Evolutionary conservation across 2,113 vertebrate genomes (phyloP).

Genomic region (Aegotheles bennettii): DNA sequence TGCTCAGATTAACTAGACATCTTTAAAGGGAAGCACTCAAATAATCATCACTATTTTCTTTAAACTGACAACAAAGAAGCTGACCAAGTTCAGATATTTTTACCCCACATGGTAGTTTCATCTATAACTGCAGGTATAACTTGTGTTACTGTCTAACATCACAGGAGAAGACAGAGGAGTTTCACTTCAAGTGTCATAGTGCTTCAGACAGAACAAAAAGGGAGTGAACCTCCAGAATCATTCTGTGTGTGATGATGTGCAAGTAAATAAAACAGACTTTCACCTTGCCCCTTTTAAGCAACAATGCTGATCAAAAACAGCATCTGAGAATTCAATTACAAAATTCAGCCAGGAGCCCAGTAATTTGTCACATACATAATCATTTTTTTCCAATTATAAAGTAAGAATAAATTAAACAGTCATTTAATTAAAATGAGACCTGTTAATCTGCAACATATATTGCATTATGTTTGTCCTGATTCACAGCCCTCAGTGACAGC

Average conservation of each 20-base stretch:
- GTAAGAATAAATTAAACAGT: not conserved
- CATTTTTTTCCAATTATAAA: not conserved
- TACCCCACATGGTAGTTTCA: not conserved
- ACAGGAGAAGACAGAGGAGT: too few species aligned
- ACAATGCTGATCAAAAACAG: not conserved
- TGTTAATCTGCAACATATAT: not conserved
- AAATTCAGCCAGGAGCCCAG: not conserved
- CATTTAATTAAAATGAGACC: not conserved
- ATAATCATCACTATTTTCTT: not conserved
- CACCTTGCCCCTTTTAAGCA: not conserved
- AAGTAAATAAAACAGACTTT: not conserved
- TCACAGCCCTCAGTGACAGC: not conserved
- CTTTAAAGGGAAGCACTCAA: not conserved
- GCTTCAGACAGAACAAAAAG: not conserved
- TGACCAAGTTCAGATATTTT: not conserved
- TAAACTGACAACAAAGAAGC: not conserved
- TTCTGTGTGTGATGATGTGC: not conserved
- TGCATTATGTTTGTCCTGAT: not conserved
- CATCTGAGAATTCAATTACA: not conserved
- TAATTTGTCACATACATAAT: not conserved
- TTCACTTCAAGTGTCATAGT: not conserved
- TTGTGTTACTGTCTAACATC: not conserved
- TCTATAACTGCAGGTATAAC: not conserved
- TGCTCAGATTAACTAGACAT: not conserved
- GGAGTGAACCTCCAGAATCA: not conserved